phyloP scores from a whole-genome alignment of 92 coral and sea anemone species.

The Desmophyllum pertusum region DNA sequence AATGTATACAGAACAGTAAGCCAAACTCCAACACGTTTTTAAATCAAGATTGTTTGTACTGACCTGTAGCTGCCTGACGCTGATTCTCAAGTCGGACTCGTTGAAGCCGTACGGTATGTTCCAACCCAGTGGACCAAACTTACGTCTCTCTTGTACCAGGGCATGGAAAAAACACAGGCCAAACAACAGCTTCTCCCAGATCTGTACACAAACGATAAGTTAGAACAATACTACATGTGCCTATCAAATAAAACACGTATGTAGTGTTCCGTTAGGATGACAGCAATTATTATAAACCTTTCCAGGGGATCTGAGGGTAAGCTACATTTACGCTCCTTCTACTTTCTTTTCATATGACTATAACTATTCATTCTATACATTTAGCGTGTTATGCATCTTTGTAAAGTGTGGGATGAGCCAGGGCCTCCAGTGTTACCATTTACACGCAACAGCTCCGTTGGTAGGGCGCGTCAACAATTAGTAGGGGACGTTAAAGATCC shows the following conservation, averaged over 20 bases:
- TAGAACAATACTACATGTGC: not conserved
- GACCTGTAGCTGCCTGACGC: slow-evolving; percentile 98
- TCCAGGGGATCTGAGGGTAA: not conserved
- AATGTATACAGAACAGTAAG: slow-evolving; percentile 1
- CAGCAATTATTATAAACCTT: not conserved
- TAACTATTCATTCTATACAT: not conserved
- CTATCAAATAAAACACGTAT: not conserved
- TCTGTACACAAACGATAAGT: slow-evolving; percentile 37
- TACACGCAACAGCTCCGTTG: too few relatives aligned
- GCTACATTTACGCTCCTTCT: not conserved
- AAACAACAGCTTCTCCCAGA: slow-evolving; percentile 94
- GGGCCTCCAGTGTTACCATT: too few relatives aligned
- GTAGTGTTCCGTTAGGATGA: not conserved
- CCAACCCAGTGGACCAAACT: slow-evolving; percentile 99
- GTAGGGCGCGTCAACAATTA: too few relatives aligned
- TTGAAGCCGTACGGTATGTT: slow-evolving; percentile 99
- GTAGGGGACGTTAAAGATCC: too few relatives aligned
- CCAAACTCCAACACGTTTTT: not conserved
- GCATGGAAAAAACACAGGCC: slow-evolving; percentile 99
- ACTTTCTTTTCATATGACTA: not conserved
- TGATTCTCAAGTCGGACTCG: slow-evolving; percentile 97
- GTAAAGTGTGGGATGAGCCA: not conserved
- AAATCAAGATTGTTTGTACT: not conserved
- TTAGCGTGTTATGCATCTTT: not conserved
- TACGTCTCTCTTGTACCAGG: slow-evolving; percentile 95